Evolutionary conservation across 2,113 vertebrate genomes (phyloP).

Genomic region (Leptosomus discolor): DNA sequence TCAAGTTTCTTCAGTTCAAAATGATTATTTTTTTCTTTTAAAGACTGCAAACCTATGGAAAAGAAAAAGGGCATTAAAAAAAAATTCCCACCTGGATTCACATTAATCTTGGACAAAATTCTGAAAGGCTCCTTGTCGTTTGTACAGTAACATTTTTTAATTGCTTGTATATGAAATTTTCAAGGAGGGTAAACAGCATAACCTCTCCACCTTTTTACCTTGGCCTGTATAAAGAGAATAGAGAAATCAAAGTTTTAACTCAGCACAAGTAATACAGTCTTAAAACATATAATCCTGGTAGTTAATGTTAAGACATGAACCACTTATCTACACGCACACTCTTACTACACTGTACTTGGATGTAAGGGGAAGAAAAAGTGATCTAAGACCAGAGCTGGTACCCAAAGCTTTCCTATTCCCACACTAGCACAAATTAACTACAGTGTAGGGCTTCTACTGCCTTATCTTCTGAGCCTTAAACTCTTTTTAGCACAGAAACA

Average conservation of each 20-base stretch:
- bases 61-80: neutral
- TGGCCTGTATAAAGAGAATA: neutral
- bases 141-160: neutral
- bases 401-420: neutral
- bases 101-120: neutral
- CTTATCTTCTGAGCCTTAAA: neutral
- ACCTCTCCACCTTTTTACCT: neutral
- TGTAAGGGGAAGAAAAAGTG: neutral
- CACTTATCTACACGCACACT: neutral
- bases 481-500: neutral
- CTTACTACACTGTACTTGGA: neutral
- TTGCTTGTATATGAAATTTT: neutral
- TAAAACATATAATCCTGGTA: neutral
- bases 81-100: neutral
- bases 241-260: neutral
- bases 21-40: neutral
- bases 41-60: neutral
- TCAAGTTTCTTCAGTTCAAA: neutral
- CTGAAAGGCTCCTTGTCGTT: neutral
- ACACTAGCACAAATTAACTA: neutral
- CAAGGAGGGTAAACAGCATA: neutral
- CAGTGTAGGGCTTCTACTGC: neutral
- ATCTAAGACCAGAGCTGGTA: neutral
- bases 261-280: neutral
- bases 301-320: neutral